These are phyloP conservation scores for Synanthedon formicaeformis DNA, from an alignment of 2,888 invertebrate genomes.

Conservation along the genomic window DNA sequence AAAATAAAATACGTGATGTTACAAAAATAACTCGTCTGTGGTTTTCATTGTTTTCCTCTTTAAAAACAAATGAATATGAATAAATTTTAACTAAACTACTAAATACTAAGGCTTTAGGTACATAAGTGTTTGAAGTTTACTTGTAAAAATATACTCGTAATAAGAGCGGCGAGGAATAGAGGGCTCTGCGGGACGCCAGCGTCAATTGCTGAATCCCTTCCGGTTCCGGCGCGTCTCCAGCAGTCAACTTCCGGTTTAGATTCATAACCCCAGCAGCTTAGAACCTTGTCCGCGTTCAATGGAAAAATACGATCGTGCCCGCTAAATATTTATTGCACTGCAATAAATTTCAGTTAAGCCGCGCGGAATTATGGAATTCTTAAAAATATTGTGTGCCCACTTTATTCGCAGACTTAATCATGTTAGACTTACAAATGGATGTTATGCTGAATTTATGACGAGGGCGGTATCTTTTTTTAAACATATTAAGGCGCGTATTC, in stretches of 20 bases:
- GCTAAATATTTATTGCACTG: slow-evolving; percentile 26
- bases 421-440: neutral
- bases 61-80: too few relatives aligned
- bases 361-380: slow-evolving; percentile 16
- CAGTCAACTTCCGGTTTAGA: slow-evolving; percentile 42
- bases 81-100: too few relatives aligned
- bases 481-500: too few relatives aligned
- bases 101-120: neutral
- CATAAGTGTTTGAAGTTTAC: slow-evolving; percentile 21
- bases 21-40: too few relatives aligned
- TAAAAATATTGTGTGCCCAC: slow-evolving; percentile 5
- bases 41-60: too few relatives aligned
- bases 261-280: slow-evolving; percentile 41
- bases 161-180: slow-evolving; percentile 17
- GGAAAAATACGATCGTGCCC: slow-evolving; percentile 37
- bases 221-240: slow-evolving; percentile 45
- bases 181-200: slow-evolving; percentile 42
- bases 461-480: too few relatives aligned
- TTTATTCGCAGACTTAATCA: neutral
- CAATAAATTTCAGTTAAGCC: slow-evolving; percentile 24
- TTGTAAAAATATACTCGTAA: slow-evolving; percentile 27
- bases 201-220: slow-evolving; percentile 62
- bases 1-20: too few relatives aligned
- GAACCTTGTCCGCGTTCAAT: slow-evolving; percentile 38
- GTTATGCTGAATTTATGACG: neutral